Evolutionary conservation across 2,888 invertebrate genomes (phyloP), one percentile per base, ranked within the genome.

Genomic region (Keiferia lycopersicella): DNA sequence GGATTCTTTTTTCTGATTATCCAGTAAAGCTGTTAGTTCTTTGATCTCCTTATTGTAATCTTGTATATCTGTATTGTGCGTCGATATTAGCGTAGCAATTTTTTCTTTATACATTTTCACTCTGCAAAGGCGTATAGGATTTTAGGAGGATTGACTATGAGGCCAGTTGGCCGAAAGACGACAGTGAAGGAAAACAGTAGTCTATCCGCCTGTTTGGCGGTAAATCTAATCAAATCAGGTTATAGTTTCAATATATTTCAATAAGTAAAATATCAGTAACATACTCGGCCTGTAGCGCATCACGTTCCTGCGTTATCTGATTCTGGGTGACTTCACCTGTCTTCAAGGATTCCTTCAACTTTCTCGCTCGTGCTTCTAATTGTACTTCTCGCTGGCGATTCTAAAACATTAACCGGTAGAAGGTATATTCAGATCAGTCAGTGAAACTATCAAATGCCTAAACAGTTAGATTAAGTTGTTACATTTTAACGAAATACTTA

Each of bases 311-410:
- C 4, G 76, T 69, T 67, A 91, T 73, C 50, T 90, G 87, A 62
- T 70, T 80, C 65, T 79, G 88, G 1, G 87, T 71, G 60, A 90
- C 75, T 81, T 91, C 91, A 11, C 89, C 89, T 60, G 88, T 88
- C 73, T 88, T 91, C 59, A 91, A 70, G 22, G 86, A 83, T 71
- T 91, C 91, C 71, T 84, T 89, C 66, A 90, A 73, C 73, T 91
- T 91, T 65, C 91, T 80, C 38, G 91, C 91, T 18, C 87, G 83
- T 45, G 88, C 85, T 79, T 91, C 91, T 62, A 91, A 68, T 53
- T 87, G 88, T 3, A 84, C 80, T 79, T 91, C 91, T 69, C 75
- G 82, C 78, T 88, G 91, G 41, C 90, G 89, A 70, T 85, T 89
- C 91, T 91, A 66, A 38, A 65, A 71, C 53, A 41, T 12, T 2